Evolutionary conservation across 2,888 invertebrate genomes (phyloP).

Genomic region (Eristalis arbustorum): DNA sequence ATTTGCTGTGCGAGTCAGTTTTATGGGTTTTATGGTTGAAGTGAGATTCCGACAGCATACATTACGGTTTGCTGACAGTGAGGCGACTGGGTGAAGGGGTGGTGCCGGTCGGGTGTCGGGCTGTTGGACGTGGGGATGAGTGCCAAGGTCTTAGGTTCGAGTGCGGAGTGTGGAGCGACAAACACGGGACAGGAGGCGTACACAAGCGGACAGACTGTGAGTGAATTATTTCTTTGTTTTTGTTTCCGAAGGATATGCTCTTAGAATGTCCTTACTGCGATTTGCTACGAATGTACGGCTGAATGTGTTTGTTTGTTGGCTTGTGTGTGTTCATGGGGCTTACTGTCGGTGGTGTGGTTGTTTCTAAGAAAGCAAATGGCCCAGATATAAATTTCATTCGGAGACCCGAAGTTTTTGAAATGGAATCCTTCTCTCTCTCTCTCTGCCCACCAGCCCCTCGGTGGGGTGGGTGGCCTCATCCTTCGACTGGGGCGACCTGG

Average conservation of each 20-base stretch:
- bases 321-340: conserved; percentile 9
- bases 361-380: conserved; percentile 67
- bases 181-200: conserved; percentile 59
- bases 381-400: conserved; percentile 67
- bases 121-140: not conserved
- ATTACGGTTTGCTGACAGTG: conserved; percentile 67
- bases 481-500: conserved; percentile 26
- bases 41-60: conserved; percentile 69
- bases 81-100: not conserved
- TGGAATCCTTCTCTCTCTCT: not conserved
- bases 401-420: conserved; percentile 42
- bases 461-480: not conserved
- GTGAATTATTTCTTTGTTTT: conserved; percentile 71
- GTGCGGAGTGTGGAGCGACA: conserved; percentile 30
- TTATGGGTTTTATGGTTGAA: conserved; percentile 70
- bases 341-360: conserved; percentile 37
- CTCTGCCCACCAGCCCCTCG: too few relatives aligned
- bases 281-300: not conserved
- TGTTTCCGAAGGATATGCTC: conserved; percentile 61
- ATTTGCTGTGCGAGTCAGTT: conserved; percentile 68
- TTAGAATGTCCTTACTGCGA: conserved; percentile 2
- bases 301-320: conserved; percentile 24
- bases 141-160: conserved; percentile 59
- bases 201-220: conserved; percentile 63
- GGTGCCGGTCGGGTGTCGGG: not conserved